Evolutionary conservation across 1,140 invertebrate species (phyloP).

Genomic region (fruit fly (Drosophila melanogaster)): Release_6_plus_ISO1_MT NC_004354.4:3630501-3631000

Average conservation of each 20-base stretch:
- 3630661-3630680: not conserved
- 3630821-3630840: slow-evolving; percentile 47
- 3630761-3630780: not conserved
- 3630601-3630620: not conserved
- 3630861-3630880: not conserved
- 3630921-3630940: slow-evolving; percentile 26
- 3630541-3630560: slow-evolving; percentile 4
- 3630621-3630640: too few relatives aligned
- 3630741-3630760: too few relatives aligned
- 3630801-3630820: slow-evolving; percentile 55
- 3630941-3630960: not conserved
- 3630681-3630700: too few relatives aligned
- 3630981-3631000: slow-evolving; percentile 12
- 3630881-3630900: slow-evolving; percentile 27
- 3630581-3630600: not conserved
- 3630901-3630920: slow-evolving; percentile 29
- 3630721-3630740: too few relatives aligned
- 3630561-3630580: not conserved
- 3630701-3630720: too few relatives aligned
- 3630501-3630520: slow-evolving; percentile 26
- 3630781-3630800: not conserved
- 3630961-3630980: not conserved
- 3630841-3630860: slow-evolving; percentile 29
- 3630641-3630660: not conserved
- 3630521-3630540: slow-evolving; percentile 3